Evolutionary conservation across 2,797 vertebrate genomes (phyloP).

Genomic region (Urophycis tenuis): DNA sequence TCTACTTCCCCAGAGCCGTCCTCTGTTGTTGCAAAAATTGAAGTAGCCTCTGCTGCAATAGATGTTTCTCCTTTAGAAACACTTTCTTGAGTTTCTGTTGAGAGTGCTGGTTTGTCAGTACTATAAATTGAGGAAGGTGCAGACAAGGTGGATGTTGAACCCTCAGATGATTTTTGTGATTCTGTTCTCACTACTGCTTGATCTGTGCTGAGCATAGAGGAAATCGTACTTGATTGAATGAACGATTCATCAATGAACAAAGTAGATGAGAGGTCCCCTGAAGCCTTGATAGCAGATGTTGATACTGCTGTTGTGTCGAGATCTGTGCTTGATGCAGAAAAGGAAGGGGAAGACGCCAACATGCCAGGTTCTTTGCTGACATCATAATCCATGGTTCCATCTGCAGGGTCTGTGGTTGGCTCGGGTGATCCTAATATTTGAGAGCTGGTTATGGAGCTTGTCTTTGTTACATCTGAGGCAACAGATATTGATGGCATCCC

Average conservation of each 20-base stretch:
- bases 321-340: constrained; percentile 6
- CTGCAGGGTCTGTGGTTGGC: background rate
- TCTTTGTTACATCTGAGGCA: background rate
- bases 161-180: constrained; percentile 1
- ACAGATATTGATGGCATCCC: background rate
- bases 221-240: background rate
- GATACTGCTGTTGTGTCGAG: background rate
- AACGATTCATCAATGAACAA: background rate
- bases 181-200: constrained; percentile 4
- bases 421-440: background rate
- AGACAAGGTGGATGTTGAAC: constrained; percentile 5
- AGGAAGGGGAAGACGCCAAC: constrained; percentile 8
- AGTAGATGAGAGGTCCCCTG: background rate
- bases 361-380: background rate
- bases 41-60: background rate
- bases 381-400: background rate
- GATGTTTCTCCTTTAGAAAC: background rate
- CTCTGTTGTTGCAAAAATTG: background rate
- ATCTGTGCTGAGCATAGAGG: background rate
- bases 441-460: background rate
- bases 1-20: background rate
- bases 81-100: constrained; percentile 5
- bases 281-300: background rate
- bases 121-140: constrained; percentile 19
- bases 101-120: constrained; percentile 19